Base-by-base conservation (phyloP, 2,888 invertebrate genomes). In the Saturnia japonica region DNA sequence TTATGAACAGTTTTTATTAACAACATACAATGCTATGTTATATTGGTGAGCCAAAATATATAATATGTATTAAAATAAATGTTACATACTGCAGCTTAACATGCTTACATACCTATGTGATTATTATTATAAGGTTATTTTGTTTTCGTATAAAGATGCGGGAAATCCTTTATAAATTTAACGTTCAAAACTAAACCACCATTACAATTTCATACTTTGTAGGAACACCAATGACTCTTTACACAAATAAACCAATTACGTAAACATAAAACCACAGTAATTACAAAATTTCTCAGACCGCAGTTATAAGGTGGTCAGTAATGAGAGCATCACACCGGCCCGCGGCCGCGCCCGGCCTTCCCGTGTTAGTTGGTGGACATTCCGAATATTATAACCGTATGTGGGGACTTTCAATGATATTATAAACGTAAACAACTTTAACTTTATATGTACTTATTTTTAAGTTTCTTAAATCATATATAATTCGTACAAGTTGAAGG, bases 221-320 rank as follows among this genome's bases (percentile, higher is more conserved):
- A 28, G 0, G 57, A 60, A 25, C 12, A 8, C 4, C 25, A 60
- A 1, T 14, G 12, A 28, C 25, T 22, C 28, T 60, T 28, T 0
- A 60, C 25, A 60, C 14, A 54, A 22, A 54, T 54, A 28, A 25
- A 60, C 25, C 25, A 28, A 60, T 60, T 60, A 28, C 57, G 28
- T 60, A 60, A 60, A 60, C 28, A 60, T 60, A 28, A 28, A 60
- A 60, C 57, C 57, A 25, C 57, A 60, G 25, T 12, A 60, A 60
- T 60, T 60, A 60, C 7, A 28, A 28, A 3, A 60, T 28, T 25
- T 60, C 57, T 60, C 54, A 54, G 22, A 54, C 54, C 54, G 54
- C 54, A 54, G 22, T 54, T 54, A 54, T 22, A 22, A 54, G 54
- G 22, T 54, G 22, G 11, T 22, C 11, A n/a, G n/a, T n/a, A n/a